Conservation (phyloP, 1,140 invertebrate species). For the Nasonia longicornis region DNA sequence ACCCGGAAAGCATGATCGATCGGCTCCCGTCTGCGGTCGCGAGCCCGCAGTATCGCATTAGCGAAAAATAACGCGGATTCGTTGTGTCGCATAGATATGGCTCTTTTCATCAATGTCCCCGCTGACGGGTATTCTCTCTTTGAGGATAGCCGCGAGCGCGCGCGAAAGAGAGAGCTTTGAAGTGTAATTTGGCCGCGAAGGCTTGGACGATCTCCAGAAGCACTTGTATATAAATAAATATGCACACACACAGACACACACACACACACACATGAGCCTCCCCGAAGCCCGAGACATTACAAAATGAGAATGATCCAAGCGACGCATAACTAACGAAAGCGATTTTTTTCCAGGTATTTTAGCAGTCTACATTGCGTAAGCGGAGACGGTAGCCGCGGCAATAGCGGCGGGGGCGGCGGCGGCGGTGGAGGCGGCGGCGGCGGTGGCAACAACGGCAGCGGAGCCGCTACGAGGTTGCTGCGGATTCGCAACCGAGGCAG, state of each 20-base stretch:
- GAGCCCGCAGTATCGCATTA: conserved; percentile 22
- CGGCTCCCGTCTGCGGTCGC: conserved; percentile 15
- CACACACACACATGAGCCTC: not conserved
- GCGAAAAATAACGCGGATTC: conserved; percentile 5
- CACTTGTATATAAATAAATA: not conserved
- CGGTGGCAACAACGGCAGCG: conserved; percentile 55
- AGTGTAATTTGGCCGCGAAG: not conserved
- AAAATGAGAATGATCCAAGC: not conserved
- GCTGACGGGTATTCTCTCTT: not conserved
- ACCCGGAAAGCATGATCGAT: conserved; percentile 37
- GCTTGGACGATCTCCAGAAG: not conserved
- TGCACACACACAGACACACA: not conserved
- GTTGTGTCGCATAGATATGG: not conserved
- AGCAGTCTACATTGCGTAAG: conserved; percentile 66
- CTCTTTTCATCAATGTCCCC: not conserved
- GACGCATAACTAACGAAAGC: not conserved
- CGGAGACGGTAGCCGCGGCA: conserved; percentile 64
- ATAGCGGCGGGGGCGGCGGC: conserved; percentile 50
- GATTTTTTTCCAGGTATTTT: conserved; percentile 66
- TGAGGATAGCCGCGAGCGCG: not conserved
- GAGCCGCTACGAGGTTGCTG: conserved; percentile 49
- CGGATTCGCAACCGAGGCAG: conserved; percentile 55
- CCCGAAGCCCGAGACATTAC: not conserved
- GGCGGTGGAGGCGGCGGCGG: conserved; percentile 54
- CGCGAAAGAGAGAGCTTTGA: not conserved